A percentile compares a stretch with the other conserved stretches of the same genome.
These are phyloP conservation scores for Cydia splendana DNA, from an alignment of 1,140 invertebrate species.

Conservation along the genomic window DNA sequence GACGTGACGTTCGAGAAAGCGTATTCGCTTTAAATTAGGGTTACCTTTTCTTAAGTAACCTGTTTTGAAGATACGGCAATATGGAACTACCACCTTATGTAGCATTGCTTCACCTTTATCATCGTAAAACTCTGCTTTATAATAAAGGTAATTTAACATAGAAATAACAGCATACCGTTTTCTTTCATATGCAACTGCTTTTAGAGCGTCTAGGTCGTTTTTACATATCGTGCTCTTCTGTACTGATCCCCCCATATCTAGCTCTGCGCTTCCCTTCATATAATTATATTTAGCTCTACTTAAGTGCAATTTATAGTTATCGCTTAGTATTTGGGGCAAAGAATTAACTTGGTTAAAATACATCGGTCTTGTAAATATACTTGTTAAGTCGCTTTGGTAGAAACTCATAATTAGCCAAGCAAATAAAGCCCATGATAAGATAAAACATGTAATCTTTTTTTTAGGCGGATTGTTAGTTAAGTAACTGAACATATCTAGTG, in stretches of 20 bases:
- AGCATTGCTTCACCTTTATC: constrained; percentile 2
- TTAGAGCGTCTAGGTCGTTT: background rate
- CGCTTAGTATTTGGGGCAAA: background rate
- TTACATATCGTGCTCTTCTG: background rate
- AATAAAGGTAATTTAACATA: background rate
- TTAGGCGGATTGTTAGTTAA: background rate
- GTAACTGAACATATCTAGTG: background rate
- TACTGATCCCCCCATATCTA: background rate
- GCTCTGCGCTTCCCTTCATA: background rate
- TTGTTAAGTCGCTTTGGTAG: constrained; percentile 17
- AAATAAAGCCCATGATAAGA: constrained; percentile 17
- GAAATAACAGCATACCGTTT: background rate
- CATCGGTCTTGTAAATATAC: constrained; percentile 10
- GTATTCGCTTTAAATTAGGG: constrained; percentile 29
- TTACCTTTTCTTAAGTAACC: constrained; percentile 20
- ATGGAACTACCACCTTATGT: background rate
- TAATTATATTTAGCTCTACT: constrained; percentile 12
- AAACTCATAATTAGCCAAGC: constrained; percentile 18
- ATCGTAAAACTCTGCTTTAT: background rate
- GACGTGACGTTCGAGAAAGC: constrained; percentile 17
- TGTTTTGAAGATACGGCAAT: background rate
- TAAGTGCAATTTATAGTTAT: background rate
- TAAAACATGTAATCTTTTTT: background rate
- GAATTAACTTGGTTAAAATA: background rate
- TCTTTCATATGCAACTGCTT: constrained; percentile 5